Conservation (phyloP, 2,888 invertebrate genomes). For the Rhorus exstirpatorius region DNA sequence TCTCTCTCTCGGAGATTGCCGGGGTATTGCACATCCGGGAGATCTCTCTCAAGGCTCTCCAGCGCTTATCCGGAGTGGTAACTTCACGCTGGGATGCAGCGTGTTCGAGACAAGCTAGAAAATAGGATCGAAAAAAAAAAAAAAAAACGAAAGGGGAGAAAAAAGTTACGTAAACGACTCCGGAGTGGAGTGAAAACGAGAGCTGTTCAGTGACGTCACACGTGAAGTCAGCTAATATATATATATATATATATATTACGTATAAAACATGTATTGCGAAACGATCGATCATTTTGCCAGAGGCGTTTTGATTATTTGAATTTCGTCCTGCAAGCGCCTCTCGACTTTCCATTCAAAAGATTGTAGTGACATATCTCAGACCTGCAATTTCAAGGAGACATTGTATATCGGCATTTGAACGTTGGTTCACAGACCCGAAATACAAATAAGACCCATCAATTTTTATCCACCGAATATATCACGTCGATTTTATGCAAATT, state of each 20-base stretch:
- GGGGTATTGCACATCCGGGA: conserved; percentile 46
- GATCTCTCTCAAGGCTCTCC: conserved; percentile 24
- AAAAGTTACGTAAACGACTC: conserved; percentile 32
- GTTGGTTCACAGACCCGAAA: too few relatives aligned
- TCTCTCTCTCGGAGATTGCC: conserved; percentile 38
- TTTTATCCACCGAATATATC: too few relatives aligned
- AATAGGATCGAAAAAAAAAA: conserved; percentile 36
- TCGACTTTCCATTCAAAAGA: neutral
- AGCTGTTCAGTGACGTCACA: conserved; percentile 8
- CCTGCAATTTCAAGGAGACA: too few relatives aligned
- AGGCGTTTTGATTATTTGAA: neutral
- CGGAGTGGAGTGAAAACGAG: conserved; percentile 44
- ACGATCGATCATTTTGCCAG: conserved; percentile 26
- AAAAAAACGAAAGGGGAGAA: neutral
- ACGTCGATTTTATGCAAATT: too few relatives aligned
- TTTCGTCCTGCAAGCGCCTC: neutral
- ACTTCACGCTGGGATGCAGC: conserved; percentile 38
- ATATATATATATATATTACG: conserved; percentile 8
- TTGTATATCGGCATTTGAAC: too few relatives aligned
- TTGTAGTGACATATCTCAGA: neutral
- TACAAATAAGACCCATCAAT: too few relatives aligned
- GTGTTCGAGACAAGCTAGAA: conserved; percentile 27
- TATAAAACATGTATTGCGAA: too few relatives aligned
- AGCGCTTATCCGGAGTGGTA: conserved; percentile 16
- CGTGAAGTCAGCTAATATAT: neutral